Conservation (phyloP, 2,888 invertebrate genomes). For the Ormyrus pomaceus region DNA sequence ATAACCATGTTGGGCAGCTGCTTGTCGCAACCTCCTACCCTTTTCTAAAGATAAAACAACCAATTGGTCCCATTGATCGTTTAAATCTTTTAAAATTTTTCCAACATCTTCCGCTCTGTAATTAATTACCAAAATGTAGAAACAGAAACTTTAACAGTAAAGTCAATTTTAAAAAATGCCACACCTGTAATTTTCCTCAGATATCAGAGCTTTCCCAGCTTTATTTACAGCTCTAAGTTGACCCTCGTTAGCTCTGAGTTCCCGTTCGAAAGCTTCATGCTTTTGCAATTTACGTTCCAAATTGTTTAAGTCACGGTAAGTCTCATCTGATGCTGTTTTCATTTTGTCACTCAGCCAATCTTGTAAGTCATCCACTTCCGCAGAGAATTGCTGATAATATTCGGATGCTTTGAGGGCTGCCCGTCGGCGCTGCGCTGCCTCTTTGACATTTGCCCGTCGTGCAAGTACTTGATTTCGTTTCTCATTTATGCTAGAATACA, state of each 20-base stretch:
- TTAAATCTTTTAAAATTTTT: conserved; percentile 82
- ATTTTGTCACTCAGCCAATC: conserved; percentile 95
- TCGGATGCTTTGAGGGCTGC: conserved; percentile 88
- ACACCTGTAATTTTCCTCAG: conserved; percentile 81
- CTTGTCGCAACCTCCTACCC: conserved; percentile 89
- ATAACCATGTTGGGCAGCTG: conserved; percentile 88
- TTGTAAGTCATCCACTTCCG: conserved; percentile 93
- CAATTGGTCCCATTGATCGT: conserved; percentile 87
- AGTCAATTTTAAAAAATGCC: not conserved
- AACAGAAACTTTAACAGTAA: not conserved
- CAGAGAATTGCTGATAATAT: conserved; percentile 94
- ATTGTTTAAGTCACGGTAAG: conserved; percentile 92
- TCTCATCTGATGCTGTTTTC: conserved; percentile 93
- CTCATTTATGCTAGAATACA: conserved; percentile 80
- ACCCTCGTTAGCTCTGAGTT: conserved; percentile 95
- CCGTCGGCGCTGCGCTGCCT: conserved; percentile 84
- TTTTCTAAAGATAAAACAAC: conserved; percentile 82
- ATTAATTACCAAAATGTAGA: not conserved
- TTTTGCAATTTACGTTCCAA: conserved; percentile 94
- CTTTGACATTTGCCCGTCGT: conserved; percentile 85
- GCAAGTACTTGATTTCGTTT: conserved; percentile 86
- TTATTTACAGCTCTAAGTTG: conserved; percentile 91
- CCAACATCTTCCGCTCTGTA: conserved; percentile 82
- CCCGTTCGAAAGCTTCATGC: conserved; percentile 97
- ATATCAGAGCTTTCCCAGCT: conserved; percentile 84